Evolutionary conservation across 2,113 vertebrate genomes (phyloP).

Genomic region (Misgurnus mizolepis): DNA sequence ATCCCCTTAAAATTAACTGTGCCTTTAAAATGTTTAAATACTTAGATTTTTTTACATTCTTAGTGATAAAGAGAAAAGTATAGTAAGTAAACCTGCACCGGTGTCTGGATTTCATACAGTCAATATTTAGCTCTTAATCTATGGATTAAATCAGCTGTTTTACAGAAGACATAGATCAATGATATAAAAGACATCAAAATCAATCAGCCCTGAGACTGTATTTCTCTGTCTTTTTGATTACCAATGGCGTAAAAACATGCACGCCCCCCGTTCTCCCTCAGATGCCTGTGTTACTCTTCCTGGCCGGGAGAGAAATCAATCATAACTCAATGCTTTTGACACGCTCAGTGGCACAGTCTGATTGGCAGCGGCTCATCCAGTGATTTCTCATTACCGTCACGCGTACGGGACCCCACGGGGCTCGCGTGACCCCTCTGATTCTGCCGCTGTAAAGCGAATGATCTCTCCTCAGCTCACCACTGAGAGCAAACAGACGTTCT

Average conservation of each 20-base stretch:
- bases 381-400: constrained; percentile 39
- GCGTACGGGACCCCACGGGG: constrained; percentile 17
- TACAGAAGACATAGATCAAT: constrained; percentile 20
- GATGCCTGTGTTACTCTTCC: constrained; percentile 26
- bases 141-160: constrained; percentile 35
- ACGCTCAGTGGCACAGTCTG: constrained; percentile 29
- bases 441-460: constrained; percentile 9
- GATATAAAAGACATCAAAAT: constrained; percentile 30
- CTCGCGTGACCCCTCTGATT: constrained; percentile 39
- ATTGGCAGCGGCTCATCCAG: constrained; percentile 39
- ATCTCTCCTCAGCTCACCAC: constrained; percentile 14
- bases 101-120: constrained; percentile 32
- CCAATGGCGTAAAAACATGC: constrained; percentile 1
- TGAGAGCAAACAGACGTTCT: constrained; percentile 47
- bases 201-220: constrained; percentile 16
- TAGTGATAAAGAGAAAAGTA: no score
- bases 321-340: constrained; percentile 28
- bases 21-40: not conserved
- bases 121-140: constrained; percentile 24
- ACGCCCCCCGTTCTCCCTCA: constrained; percentile 12
- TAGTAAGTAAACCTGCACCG: not conserved
- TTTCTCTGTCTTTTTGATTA: constrained; percentile 34
- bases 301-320: constrained; percentile 37
- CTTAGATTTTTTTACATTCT: not conserved
- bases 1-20: no score